Evolutionary conservation across 2,888 invertebrate species (phyloP).

Genomic region (Eilema sororculum): DNA sequence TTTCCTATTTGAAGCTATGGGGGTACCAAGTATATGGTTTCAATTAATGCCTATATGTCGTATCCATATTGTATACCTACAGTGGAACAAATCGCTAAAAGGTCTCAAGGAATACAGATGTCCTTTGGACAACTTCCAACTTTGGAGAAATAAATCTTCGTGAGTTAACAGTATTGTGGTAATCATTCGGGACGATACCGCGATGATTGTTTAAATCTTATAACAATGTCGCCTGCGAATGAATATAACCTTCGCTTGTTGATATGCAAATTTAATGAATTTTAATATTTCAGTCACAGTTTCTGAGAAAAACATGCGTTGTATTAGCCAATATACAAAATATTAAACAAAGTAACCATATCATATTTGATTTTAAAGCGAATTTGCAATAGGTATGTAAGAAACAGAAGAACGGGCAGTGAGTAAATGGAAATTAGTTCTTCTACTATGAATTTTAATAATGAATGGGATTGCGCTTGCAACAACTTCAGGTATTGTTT

Average conservation of each 20-base stretch:
- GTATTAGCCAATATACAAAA: neutral
- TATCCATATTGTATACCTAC: no score
- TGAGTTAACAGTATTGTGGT: neutral
- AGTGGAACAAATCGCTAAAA: neutral
- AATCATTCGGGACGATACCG: neutral
- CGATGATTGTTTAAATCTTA: neutral
- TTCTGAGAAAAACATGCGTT: neutral
- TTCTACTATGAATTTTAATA: neutral
- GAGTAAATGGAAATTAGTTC: neutral
- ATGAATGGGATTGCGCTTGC: neutral
- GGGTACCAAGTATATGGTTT: no score
- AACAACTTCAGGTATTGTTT: neutral
- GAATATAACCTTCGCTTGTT: conserved; percentile 12
- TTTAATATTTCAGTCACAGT: conserved; percentile 5
- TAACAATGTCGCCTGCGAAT: conserved; percentile 13
- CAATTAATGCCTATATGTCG: no score
- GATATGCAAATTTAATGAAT: neutral
- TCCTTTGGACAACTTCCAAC: conserved; percentile 1
- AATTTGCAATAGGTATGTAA: neutral
- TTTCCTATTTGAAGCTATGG: no score
- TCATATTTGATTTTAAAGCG: neutral
- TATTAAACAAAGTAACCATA: neutral
- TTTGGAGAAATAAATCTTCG: neutral
- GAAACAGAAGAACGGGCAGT: neutral
- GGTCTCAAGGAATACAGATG: neutral